Evolutionary conservation across 1,140 invertebrate species (phyloP).

Genomic region (Acyrthosiphon pisum): DNA sequence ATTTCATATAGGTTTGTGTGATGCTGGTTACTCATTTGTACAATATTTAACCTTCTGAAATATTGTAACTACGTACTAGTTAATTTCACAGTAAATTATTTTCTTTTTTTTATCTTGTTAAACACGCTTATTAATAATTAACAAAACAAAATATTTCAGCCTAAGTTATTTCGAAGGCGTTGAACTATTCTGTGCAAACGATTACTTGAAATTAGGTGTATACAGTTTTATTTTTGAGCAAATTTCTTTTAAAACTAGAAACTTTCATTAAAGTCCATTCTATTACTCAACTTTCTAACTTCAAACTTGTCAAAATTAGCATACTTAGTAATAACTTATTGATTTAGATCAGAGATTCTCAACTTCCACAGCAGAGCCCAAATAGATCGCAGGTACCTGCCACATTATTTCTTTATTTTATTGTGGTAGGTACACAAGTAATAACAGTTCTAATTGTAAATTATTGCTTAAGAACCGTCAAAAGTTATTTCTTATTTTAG

Average conservation of each 20-base stretch:
- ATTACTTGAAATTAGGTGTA: neutral
- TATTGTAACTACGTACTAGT: neutral
- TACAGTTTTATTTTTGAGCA: neutral
- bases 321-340: neutral
- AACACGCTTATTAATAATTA: neutral
- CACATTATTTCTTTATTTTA: neutral
- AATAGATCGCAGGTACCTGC: neutral
- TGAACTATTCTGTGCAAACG: neutral
- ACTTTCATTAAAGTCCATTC: neutral
- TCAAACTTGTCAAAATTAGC: neutral
- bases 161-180: neutral
- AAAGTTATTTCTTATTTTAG: neutral
- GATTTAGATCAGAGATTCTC: neutral
- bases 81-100: too few species aligned
- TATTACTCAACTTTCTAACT: neutral
- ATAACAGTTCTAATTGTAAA: neutral
- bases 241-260: neutral
- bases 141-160: neutral
- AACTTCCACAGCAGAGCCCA: neutral
- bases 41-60: neutral
- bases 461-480: neutral
- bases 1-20: too few species aligned
- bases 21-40: neutral
- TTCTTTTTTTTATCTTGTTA: neutral
- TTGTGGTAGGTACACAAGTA: neutral